Evolutionary conservation across 2,797 vertebrate species (phyloP).

Genomic region (Pteronotus mesoamericanus): DNA sequence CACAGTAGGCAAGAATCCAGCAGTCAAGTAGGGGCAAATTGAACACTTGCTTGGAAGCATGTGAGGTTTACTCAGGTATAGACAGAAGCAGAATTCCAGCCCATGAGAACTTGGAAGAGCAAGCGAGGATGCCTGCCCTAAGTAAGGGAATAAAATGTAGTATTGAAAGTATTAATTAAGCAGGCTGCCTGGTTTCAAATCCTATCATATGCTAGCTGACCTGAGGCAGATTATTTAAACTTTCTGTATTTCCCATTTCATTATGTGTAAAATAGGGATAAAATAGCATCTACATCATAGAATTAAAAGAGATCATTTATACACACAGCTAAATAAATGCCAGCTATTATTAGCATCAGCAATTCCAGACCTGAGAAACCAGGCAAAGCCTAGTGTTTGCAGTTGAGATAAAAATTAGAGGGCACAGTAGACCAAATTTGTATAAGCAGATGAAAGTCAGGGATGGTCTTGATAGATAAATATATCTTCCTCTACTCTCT

Average conservation of each 20-base stretch:
- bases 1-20: neutral
- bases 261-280: slow-evolving; percentile 37
- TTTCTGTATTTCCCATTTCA: neutral
- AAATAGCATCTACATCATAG: neutral
- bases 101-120: neutral
- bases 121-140: neutral
- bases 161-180: neutral
- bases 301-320: slow-evolving; percentile 18
- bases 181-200: neutral
- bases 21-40: neutral
- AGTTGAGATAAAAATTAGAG: slow-evolving; percentile 32
- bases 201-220: neutral
- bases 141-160: neutral
- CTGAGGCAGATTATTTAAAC: neutral
- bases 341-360: slow-evolving; percentile 36
- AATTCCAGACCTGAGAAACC: slow-evolving; percentile 30
- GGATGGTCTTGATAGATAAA: neutral
- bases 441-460: slow-evolving; percentile 30
- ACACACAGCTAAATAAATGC: slow-evolving; percentile 11
- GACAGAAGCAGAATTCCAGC: neutral
- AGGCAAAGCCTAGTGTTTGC: slow-evolving; percentile 32
- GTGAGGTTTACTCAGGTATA: neutral
- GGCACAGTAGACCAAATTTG: slow-evolving; percentile 6
- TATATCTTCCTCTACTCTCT: neutral
- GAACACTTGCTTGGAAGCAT: neutral